Evolutionary conservation across 64 coral and sea anemone species (phyloP).

Genomic region (Porites lutea): DNA sequence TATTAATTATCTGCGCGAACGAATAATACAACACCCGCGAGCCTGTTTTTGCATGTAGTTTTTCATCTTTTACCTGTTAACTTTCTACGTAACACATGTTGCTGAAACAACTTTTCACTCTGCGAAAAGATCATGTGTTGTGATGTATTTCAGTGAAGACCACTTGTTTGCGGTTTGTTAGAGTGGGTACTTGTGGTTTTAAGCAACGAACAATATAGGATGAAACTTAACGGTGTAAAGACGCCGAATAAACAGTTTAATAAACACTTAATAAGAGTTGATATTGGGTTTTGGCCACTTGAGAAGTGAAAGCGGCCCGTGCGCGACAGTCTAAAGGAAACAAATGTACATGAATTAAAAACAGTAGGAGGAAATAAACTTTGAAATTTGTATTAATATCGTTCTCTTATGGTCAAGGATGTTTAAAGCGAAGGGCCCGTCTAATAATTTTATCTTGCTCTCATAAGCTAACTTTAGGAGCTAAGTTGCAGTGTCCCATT

Average conservation of each 20-base stretch:
- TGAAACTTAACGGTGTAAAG: background rate
- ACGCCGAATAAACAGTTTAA: background rate
- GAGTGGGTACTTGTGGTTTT: background rate
- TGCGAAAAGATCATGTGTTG: too few relatives aligned
- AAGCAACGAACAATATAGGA: background rate
- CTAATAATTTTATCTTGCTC: too few relatives aligned
- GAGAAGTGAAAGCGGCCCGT: too few relatives aligned
- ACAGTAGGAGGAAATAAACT: background rate
- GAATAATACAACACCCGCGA: background rate
- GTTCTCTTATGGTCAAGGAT: too few relatives aligned
- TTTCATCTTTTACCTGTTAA: background rate
- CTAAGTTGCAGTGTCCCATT: too few relatives aligned
- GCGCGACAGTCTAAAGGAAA: background rate
- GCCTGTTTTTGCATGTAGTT: background rate
- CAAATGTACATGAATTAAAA: background rate
- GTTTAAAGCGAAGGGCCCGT: too few relatives aligned
- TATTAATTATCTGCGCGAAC: background rate
- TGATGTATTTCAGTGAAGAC: background rate
- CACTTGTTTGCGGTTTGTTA: background rate
- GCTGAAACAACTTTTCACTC: too few relatives aligned
- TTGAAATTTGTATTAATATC: too few relatives aligned
- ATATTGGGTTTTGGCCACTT: background rate
- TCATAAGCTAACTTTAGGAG: too few relatives aligned
- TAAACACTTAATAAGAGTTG: background rate
- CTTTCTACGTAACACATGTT: background rate